Base-by-base conservation (phyloP, 2,113 vertebrate species). In the Pelusios castaneus region DNA sequence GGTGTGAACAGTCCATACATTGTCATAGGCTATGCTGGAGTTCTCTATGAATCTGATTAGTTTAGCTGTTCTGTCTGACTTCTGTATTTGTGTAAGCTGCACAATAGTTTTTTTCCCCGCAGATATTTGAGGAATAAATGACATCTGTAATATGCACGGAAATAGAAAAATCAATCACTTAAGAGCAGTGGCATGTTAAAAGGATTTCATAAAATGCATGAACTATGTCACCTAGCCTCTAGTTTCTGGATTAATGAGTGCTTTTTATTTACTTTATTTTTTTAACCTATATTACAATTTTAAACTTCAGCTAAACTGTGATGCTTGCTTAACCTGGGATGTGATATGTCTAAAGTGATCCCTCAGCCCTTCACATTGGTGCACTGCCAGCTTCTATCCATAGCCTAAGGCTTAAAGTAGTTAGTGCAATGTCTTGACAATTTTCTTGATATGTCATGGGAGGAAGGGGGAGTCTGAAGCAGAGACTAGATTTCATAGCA, bases 231-330 rank as follows among this genome's bases (percentile, higher is more conserved):
- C 54, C 41, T 54, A 52, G 78, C 19, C 5, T 81, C 52, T 45
- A 81, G 29, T 81, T 80, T 54, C 80, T 76, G 24, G 6, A 13
- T 75, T 75, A 73, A 41, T 73, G 70, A 43, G 21, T 43, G 70
- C 70, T 43, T n/a, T 85, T 85, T 97, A 95, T 81, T 67, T 70
- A 76, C 95, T 81, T 67, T 67, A 76, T 91, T 96, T 93, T 94
- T 49, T 56, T 56, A 27, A 19, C 25, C 9, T 41, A 12, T 41
- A 41, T 24, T 55, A 56, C 60, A 75, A 13, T 43, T 22, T 81
- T 85, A 80, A 73, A 49, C 78, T 31, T 41, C 16, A 85, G 60
- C n/a, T 58, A 82, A 52, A 16, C 75, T 67, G 27, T 84, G 73
- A 54, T 63, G 38, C 47, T 75, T 75, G 70, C 70, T 41, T 75